Evolutionary conservation across 2,113 vertebrate genomes (phyloP), one percentile per base, ranked within the genome.

Genomic region (Chelonoidis abingdonii): DNA sequence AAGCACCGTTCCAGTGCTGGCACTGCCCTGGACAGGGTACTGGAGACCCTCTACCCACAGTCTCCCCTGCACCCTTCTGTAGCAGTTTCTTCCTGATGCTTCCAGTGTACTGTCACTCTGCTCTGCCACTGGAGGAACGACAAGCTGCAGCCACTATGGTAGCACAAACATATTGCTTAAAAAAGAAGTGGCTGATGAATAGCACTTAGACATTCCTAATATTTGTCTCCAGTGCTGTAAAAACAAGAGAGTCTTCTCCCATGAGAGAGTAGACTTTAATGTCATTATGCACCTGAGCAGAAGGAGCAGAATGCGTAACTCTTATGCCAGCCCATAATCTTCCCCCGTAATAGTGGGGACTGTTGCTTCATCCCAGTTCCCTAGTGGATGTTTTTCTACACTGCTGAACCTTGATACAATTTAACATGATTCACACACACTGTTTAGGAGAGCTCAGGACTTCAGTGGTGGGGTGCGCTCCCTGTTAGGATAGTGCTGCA

Each of bases 401-500:
- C 8, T 38, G 53, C 75, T 62, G 49, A 24, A 7, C 10, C 52
- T 2, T 57, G 50, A 17, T 44, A 29, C 29, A 3, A 31, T 3
- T 0, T 22, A 50, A 35, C 21, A 5, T 6, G 47, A 53, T 52
- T 56, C 22, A 38, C 0, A 0, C n/a, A 41, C 21, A 17, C 22
- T 50, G 44, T 25, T 21, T 10, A 1, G 1, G 44, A 19, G 84
- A 0, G 0, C 21, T 57, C 1, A 4, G 79, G 31, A 11, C 0
- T 0, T 22, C 16, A 10, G 2, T 56, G 17, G 8, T 1, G 19
- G 4, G 41, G 41, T 38, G 31, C 4, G 5, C n/a, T 80, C 72
- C 13, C 25, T 5, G 3, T 54, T 25, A 17, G 25, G 52, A 54
- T 72, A 50, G 53, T 12, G 11, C 56, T 59, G 76, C 49, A 16